Evolutionary conservation across 2,888 invertebrate genomes (phyloP).

Genomic region (Troilus luridus): DNA sequence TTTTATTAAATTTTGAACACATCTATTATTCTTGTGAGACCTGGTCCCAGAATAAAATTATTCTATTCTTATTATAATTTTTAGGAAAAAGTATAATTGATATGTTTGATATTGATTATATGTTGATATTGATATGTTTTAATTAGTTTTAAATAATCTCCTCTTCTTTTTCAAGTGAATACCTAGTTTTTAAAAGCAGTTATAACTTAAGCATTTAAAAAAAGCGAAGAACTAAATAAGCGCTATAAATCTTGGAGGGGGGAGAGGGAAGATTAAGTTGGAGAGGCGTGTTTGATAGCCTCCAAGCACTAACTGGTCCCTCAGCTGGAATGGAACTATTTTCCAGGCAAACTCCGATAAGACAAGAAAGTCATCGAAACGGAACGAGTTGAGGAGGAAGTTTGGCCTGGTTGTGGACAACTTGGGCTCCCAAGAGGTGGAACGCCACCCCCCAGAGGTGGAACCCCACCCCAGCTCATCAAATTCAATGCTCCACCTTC

Average conservation of each 20-base stretch:
- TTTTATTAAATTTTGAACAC: no score
- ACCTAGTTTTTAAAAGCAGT: background rate
- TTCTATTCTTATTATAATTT: no score
- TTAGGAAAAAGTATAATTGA: no score
- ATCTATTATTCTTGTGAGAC: no score
- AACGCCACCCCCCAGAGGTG: background rate
- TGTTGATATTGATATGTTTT: no score
- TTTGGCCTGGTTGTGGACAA: slow-evolving; percentile 22
- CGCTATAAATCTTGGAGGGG: background rate
- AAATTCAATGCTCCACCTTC: slow-evolving; percentile 33
- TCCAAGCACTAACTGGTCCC: background rate
- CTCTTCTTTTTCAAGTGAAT: no score
- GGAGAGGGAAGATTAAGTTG: background rate
- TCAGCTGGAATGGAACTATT: background rate
- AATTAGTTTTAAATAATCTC: no score
- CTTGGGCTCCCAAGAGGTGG: background rate
- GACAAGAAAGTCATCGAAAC: slow-evolving; percentile 20
- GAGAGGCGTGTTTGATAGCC: background rate
- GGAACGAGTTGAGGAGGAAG: background rate
- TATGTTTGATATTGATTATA: no score
- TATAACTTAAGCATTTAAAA: background rate
- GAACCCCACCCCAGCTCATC: background rate
- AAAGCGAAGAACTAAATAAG: no score
- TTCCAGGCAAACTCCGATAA: slow-evolving; percentile 39
- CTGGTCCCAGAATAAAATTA: no score